phyloP scores from a whole-genome alignment of 2,113 vertebrate genomes.

The Felis chaus region DNA sequence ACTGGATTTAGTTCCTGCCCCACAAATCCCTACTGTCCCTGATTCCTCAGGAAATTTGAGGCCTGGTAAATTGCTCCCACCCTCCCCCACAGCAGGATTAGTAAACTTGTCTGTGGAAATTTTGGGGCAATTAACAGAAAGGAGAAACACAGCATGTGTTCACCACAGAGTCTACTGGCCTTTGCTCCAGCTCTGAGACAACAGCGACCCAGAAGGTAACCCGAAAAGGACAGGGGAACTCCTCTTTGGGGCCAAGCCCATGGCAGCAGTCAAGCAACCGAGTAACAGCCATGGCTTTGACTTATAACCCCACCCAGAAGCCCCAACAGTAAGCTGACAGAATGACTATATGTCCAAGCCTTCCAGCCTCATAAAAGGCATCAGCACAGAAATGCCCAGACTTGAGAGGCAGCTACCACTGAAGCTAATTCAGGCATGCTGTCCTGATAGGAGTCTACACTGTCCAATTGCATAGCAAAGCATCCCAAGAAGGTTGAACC shows the following conservation, averaged over 20 bases:
- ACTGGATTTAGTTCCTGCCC: background rate
- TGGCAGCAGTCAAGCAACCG: background rate
- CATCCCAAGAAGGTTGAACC: background rate
- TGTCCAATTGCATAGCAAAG: background rate
- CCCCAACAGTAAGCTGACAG: background rate
- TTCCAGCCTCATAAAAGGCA: background rate
- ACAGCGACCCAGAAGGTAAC: background rate
- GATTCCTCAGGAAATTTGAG: conserved; percentile 20
- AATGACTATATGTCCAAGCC: background rate
- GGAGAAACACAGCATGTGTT: background rate
- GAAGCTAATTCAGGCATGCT: background rate
- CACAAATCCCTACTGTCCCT: background rate
- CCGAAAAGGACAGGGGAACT: background rate
- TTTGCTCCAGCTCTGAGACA: background rate
- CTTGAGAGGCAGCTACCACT: background rate
- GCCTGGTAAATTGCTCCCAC: background rate
- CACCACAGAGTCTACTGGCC: background rate
- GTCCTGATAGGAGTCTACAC: background rate
- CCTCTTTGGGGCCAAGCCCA: background rate
- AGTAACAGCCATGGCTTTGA: background rate
- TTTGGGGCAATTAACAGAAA: background rate
- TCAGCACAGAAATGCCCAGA: background rate
- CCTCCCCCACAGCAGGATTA: background rate
- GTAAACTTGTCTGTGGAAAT: background rate
- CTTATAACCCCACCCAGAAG: background rate